phyloP scores from a whole-genome alignment of 1,140 invertebrate genomes.

The Drosophila nannoptera region DNA sequence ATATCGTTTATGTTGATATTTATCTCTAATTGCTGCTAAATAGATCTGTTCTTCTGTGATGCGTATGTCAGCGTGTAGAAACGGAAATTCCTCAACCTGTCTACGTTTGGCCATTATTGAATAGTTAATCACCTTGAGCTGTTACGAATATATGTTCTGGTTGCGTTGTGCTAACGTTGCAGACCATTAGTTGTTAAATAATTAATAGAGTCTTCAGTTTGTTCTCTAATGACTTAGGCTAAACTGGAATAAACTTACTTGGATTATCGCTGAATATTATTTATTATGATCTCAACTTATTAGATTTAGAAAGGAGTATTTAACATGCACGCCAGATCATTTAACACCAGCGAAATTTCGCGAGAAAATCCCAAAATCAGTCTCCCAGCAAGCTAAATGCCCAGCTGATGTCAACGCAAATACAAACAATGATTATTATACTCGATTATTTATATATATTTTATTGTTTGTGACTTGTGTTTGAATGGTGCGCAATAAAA shows the following conservation, averaged over 20 bases:
- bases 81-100: constrained; percentile 55
- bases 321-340: constrained; percentile 28
- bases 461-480: constrained; percentile 13
- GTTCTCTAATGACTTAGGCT: constrained; percentile 2
- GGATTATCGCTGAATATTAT: neutral
- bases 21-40: constrained; percentile 34
- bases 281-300: constrained; percentile 28
- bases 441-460: constrained; percentile 11
- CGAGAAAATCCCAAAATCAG: constrained; percentile 23
- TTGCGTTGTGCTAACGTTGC: neutral
- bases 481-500: constrained; percentile 20
- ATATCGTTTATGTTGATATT: constrained; percentile 47
- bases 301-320: constrained; percentile 2
- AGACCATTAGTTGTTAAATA: constrained; percentile 16
- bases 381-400: constrained; percentile 20
- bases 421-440: constrained; percentile 23
- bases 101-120: constrained; percentile 23
- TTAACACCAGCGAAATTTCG: constrained; percentile 48
- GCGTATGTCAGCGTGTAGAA: constrained; percentile 18
- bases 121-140: constrained; percentile 37
- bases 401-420: constrained; percentile 65
- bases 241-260: constrained; percentile 15
- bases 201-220: constrained; percentile 22
- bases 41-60: constrained; percentile 28
- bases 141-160: constrained; percentile 21